A percentile compares a stretch with the other conserved stretches of the same genome.
These are phyloP conservation scores for Neoniphon sammara DNA, from an alignment of 2,797 vertebrate species.

Conservation along the genomic window DNA sequence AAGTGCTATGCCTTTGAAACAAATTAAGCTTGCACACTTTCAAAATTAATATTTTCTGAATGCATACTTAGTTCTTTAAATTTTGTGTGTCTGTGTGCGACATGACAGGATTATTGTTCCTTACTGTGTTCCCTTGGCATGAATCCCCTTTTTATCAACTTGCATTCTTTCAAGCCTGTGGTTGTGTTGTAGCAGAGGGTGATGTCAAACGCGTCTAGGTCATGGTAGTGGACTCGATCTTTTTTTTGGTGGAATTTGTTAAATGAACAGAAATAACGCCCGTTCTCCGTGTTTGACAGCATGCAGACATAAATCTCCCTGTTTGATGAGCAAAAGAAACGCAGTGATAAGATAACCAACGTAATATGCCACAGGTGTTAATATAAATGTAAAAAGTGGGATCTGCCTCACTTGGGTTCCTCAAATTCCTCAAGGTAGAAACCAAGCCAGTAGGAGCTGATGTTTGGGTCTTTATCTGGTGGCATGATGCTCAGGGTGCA, in stretches of 20 bases:
- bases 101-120: slow-evolving; percentile 17
- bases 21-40: neutral
- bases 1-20: neutral
- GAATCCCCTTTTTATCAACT: slow-evolving; percentile 34
- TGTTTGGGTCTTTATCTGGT: slow-evolving; percentile 5
- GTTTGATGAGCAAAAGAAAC: slow-evolving; percentile 21
- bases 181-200: slow-evolving; percentile 47
- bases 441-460: slow-evolving; percentile 59
- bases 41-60: neutral
- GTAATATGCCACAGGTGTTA: neutral
- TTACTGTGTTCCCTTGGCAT: slow-evolving; percentile 57
- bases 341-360: neutral
- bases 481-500: slow-evolving; percentile 67
- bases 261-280: slow-evolving; percentile 62
- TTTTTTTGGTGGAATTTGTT: fast-evolving
- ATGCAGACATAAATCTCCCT: slow-evolving; percentile 44
- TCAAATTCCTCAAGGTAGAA: neutral
- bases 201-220: slow-evolving; percentile 36
- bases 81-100: neutral
- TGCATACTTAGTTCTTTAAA: no score
- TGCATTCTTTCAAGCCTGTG: slow-evolving; percentile 22
- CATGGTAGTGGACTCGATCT: neutral
- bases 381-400: neutral
- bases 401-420: slow-evolving; percentile 13
- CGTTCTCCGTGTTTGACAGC: slow-evolving; percentile 22